A percentile compares a stretch with the other conserved stretches of the same genome.
Conservation (phyloP, 2,888 invertebrate species). For the Marasmarcha lunaedactyla region DNA sequence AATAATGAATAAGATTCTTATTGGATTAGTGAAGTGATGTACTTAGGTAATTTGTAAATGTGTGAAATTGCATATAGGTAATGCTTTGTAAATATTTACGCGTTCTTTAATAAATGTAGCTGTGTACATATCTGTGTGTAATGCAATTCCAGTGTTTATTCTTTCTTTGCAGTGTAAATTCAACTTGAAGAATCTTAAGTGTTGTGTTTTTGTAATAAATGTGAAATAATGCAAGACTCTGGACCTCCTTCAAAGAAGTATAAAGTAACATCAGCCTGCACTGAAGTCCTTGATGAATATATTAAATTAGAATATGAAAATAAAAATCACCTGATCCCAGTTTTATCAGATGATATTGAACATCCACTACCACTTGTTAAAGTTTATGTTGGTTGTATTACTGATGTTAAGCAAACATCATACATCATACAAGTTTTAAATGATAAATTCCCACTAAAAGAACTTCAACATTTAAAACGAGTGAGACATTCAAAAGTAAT, state of each 20-base stretch:
- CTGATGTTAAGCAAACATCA: conserved; percentile 73
- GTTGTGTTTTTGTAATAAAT: neutral
- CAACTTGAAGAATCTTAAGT: conserved; percentile 10
- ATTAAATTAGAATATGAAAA: conserved; percentile 18
- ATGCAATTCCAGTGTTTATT: conserved; percentile 47
- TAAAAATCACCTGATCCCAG: conserved; percentile 46
- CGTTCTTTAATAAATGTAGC: conserved; percentile 19
- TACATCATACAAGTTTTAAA: conserved; percentile 71
- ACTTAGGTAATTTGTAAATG: neutral
- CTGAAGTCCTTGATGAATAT: conserved; percentile 15
- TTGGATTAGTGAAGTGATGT: too few species aligned
- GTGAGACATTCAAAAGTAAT: conserved; percentile 73
- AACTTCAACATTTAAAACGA: conserved; percentile 79
- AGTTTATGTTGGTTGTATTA: conserved; percentile 73
- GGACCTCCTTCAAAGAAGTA: conserved; percentile 37
- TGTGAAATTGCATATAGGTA: conserved; percentile 20
- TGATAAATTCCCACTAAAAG: conserved; percentile 68
- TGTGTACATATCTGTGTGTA: conserved; percentile 17
- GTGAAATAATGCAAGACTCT: conserved; percentile 7
- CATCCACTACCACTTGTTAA: conserved; percentile 58
- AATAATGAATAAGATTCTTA: too few species aligned
- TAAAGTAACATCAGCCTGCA: conserved; percentile 19
- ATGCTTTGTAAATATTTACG: conserved; percentile 47
- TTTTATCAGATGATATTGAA: conserved; percentile 67
- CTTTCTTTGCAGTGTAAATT: conserved; percentile 40